Conservation (phyloP, 2,113 vertebrate species). For the Myotis yumanensis region DNA sequence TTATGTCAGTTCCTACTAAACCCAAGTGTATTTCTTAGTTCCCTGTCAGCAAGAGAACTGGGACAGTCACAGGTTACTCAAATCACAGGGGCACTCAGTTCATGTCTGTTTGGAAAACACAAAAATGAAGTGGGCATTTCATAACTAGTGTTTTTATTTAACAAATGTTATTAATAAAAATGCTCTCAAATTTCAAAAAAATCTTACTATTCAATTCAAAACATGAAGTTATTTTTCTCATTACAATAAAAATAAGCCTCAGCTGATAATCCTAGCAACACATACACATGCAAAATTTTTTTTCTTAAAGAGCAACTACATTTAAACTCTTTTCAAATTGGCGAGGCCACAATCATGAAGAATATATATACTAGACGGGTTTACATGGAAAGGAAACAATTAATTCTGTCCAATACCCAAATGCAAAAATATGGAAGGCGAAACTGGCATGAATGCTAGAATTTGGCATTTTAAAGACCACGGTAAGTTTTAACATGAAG, state of each 20-base stretch:
- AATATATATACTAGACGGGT: not conserved
- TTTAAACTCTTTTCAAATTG: conserved; percentile 43
- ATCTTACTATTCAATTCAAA: not conserved
- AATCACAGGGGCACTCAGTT: not conserved
- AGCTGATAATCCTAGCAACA: conserved; percentile 1
- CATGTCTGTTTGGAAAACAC: not conserved
- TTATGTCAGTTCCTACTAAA: conserved; percentile 28
- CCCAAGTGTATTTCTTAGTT: conserved; percentile 1
- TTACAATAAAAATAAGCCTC: not conserved
- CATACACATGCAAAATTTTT: not conserved
- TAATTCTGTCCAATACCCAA: not conserved
- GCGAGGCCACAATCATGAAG: not conserved
- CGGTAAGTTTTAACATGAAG: not conserved
- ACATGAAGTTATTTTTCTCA: not conserved
- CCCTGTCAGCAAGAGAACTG: not conserved
- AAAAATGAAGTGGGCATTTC: not conserved
- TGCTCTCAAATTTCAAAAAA: not conserved
- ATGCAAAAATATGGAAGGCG: not conserved
- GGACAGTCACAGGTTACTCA: not conserved
- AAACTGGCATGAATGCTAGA: not conserved
- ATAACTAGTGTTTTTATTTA: conserved; percentile 18
- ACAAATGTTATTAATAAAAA: not conserved
- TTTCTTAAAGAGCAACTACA: not conserved
- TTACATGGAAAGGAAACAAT: conserved; percentile 11
- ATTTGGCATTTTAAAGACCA: not conserved